These are phyloP conservation scores for Lerista edwardsae DNA, from an alignment of 2,797 vertebrate species.

Conservation along the genomic window DNA sequence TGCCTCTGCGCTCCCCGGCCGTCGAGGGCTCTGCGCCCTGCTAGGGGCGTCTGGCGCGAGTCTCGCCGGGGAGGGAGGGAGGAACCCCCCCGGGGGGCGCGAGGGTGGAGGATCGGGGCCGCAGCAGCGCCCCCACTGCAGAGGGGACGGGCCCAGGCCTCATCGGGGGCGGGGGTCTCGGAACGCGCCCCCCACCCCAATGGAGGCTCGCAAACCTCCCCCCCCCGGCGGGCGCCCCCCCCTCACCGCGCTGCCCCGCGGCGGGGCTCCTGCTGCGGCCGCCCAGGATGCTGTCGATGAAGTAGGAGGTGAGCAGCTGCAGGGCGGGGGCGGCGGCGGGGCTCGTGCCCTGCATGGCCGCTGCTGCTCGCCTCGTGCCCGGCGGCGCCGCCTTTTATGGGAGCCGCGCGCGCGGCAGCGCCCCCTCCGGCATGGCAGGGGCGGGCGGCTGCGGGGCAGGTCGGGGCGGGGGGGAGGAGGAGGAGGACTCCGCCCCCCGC, in stretches of 20 bases:
- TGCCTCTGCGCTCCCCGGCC: too few relatives aligned
- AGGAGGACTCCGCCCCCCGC: too few relatives aligned
- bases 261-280: constrained; percentile 29
- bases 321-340: constrained; percentile 55
- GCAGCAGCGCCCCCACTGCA: too few relatives aligned
- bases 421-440: constrained; percentile 61
- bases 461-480: neutral
- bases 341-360: constrained; percentile 54
- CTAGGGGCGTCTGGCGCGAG: too few relatives aligned
- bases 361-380: neutral
- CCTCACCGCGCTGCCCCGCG: constrained; percentile 26
- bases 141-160: neutral
- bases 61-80: too few relatives aligned
- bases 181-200: neutral
- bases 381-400: constrained; percentile 59
- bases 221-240: neutral
- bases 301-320: constrained; percentile 69
- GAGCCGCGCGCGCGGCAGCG: constrained; percentile 32
- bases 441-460: neutral
- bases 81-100: too few relatives aligned
- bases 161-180: neutral
- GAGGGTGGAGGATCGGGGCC: too few relatives aligned
- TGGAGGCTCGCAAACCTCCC: neutral
- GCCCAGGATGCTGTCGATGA: constrained; percentile 72
- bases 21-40: too few relatives aligned